Base-by-base conservation (phyloP, 2,797 vertebrate species). In the Lepus oiostolus region DNA sequence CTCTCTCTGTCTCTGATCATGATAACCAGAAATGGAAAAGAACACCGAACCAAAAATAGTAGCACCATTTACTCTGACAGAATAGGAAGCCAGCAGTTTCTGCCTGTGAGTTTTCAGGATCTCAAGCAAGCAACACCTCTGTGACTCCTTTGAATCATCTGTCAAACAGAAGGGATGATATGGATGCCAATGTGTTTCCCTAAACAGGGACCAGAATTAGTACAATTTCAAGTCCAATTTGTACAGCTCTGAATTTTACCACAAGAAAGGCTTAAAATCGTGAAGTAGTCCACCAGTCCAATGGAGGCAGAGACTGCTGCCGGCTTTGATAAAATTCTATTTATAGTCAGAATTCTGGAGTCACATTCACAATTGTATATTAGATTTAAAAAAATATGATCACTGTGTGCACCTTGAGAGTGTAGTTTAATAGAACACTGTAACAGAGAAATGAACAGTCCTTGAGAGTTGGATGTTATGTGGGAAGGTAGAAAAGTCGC, bases 11-110 rank as follows among this genome's bases (percentile, higher is more conserved):
- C 93, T 96, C 93, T 90, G 72, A 95, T 96, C 96, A 96, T 2
- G 52, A 89, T 94, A 96, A 94, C 90, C 93, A 97, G 95, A 96
- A 97, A 96, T 92, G 96, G 96, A 97, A 97, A 96, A 96, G 95
- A 96, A 96, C 95, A 95, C 85, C 0, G 80, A 93, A 87, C 96
- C 90, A 92, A 96, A 97, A 97, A 93, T 96, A 97, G 96, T 82
- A 95, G 93, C 85, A 84, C 85, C 94, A 80, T 94, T 94, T 92
- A 92, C 93, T 90, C 94, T 86, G 92, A 96, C 88, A 84, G 85
- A 94, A 94, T 32, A 96, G 96, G 93, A 91, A 96, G 22, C 42
- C 24, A 67, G 88, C 90, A 74, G 93, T 77, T 91, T 96, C 91
- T 88, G 90, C 93, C 88, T 90, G 80, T 32, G 85, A 58, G 85